Evolutionary conservation across 1,140 invertebrate species (phyloP), one percentile per base, ranked within the genome.

Genomic region (Bilobella aurantiaca): DNA sequence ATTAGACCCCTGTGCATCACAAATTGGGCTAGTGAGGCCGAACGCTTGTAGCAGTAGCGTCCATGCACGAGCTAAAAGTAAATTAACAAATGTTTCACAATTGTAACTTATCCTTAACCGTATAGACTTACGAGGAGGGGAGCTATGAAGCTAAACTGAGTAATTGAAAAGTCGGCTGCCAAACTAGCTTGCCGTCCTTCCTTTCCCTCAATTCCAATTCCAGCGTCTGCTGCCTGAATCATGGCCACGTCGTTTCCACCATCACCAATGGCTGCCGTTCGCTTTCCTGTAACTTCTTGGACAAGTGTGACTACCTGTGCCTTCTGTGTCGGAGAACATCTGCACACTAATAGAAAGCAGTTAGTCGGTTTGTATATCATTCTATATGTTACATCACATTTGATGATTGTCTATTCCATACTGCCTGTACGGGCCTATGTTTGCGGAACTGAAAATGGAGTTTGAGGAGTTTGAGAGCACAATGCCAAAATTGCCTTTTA

Each of bases 311-410:
- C 96, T 59, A 99, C 95, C 75, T 92, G 87, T 2, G 97, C 96
- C 80, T 99, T 99, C 79, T 99, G 96, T 1, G 96, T 98, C 0
- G 97, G 96, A 16, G 95, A 98, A 80, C 96, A 99, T 60, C 97
- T 84, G 73, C 84, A 86, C 0, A 72, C 49, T 53, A 23, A n/a
- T n/a, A n/a, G n/a, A n/a, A n/a, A n/a, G n/a, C n/a, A n/a, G n/a
- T n/a, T n/a, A n/a, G n/a, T n/a, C n/a, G n/a, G n/a, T n/a, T n/a
- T n/a, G n/a, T n/a, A n/a, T n/a, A n/a, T n/a, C n/a, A n/a, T n/a
- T n/a, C 61, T 25, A 63, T 49, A n/a, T n/a, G n/a, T n/a, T n/a
- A n/a, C 3, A 63, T 66, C 79, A 82, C 49, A 58, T n/a, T n/a
- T n/a, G n/a, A n/a, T n/a, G n/a, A n/a, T n/a, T n/a, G n/a, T n/a